Conservation (phyloP, 2,113 vertebrate genomes). For the Nesogale talazaci region DNA sequence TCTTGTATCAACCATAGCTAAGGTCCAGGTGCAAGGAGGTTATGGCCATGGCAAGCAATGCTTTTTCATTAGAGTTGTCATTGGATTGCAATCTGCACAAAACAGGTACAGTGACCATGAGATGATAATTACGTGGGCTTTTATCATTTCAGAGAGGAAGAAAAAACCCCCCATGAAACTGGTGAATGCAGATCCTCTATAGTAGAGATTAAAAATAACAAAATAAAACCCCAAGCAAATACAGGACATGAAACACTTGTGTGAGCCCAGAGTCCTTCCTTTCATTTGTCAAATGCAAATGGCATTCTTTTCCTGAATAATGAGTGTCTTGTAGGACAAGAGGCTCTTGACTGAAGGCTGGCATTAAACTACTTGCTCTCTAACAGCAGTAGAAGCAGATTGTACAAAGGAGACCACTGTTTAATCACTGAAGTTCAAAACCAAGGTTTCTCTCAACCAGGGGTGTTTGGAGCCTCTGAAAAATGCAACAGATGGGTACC, state of each 20-base stretch:
- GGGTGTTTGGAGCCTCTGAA: constrained; percentile 74
- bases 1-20: constrained; percentile 39
- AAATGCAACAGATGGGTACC: constrained; percentile 80
- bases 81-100: constrained; percentile 15
- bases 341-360: constrained; percentile 82
- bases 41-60: constrained; percentile 50
- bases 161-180: constrained; percentile 46
- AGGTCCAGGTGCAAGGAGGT: constrained; percentile 45
- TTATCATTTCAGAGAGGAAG: constrained; percentile 69
- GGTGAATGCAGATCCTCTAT: constrained; percentile 53
- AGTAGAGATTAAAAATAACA: constrained; percentile 52
- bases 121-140: constrained; percentile 76
- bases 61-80: constrained; percentile 66
- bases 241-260: constrained; percentile 61
- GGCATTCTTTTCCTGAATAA: constrained; percentile 70
- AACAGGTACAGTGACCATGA: constrained; percentile 71
- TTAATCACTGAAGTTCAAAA: constrained; percentile 83
- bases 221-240: neutral
- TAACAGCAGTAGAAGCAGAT: constrained; percentile 74
- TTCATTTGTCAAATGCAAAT: constrained; percentile 74
- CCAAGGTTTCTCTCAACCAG: constrained; percentile 73
- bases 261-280: constrained; percentile 59
- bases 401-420: constrained; percentile 72
- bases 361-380: constrained; percentile 71
- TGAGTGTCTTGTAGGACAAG: constrained; percentile 81